Evolutionary conservation across 2,797 vertebrate genomes (phyloP), one percentile per base, ranked within the genome.

Genomic region (Discoglossus pictus): DNA sequence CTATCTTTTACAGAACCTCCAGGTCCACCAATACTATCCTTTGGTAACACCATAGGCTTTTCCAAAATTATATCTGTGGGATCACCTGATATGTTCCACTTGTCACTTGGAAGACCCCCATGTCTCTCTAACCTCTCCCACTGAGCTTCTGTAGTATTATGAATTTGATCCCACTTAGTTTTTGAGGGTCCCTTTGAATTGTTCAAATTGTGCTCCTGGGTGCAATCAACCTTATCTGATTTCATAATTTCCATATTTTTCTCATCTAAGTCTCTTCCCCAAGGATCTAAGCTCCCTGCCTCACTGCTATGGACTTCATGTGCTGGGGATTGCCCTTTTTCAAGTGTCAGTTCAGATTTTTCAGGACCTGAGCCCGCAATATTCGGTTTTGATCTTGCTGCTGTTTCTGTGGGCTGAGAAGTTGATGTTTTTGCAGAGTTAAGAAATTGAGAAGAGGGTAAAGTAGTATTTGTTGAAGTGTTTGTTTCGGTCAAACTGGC

Each of bases 91-190:
- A 21, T 56, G 2, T 42, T 34, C 38, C 35, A 40, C 10, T 16
- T 17, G 17, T 51, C 27, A 11, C 23, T 8, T 13, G 54, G 24
- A 2, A 4, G 1, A 1, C 8, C 36, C 4, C 40, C 23, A 4
- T 2, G 7, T 6, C 35, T 43, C 4, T 42, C 36, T 12, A 11
- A 11, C 36, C 12, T 25, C 2, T 50, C 21, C 51, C 16, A 5
- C 31, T 18, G 51, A 15, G 5, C n/a, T n/a, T n/a, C n/a, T n/a
- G n/a, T n/a, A n/a, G n/a, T n/a, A n/a, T n/a, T n/a, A n/a, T n/a
- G n/a, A n/a, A n/a, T n/a, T n/a, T n/a, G n/a, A 4, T 38, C 64
- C 53, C 64, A 66, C 18, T 24, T 50, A 20, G 20, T 53, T 2
- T 15, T 17, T 44, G 15, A 16, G 16, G 20, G 3, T 18, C 17